Evolutionary conservation across 2,113 vertebrate species (phyloP), one percentile per base, ranked within the genome.

Genomic region (Pluvianellus socialis): DNA sequence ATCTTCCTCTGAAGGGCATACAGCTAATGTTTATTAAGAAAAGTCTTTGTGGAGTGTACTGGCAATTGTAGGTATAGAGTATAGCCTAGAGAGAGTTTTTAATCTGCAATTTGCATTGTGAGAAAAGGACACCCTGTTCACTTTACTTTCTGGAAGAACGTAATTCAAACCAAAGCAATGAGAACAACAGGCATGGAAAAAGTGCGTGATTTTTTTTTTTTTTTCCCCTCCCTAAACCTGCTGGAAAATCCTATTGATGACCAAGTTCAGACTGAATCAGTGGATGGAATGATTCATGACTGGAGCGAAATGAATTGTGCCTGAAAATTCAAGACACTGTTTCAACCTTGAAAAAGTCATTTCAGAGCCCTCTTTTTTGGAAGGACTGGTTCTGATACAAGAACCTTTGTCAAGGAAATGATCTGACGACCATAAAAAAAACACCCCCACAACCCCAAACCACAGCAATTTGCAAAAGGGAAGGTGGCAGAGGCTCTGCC

Each of bases 251-350:
- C 61, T 74, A 13, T 30, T 79, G 77, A 66, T 87, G 91, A 67
- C n/a, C 65, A 88, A 91, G 93, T 91, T 95, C 88, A 94, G 35
- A 62, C 50, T 93, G 94, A 94, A 70, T 87, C 56, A 89, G 62
- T 70, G 47, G 66, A 65, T 67, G 66, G 49, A 80, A 56, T 42
- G 3, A 83, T 86, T 96, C 86, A 59, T 30, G 84, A 79, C 35
- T 71, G 62, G 38, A 93, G 83, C 0, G 0, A 89, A 95, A 92
- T 68, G 72, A 95, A 86, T 83, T 72, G 62, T 71, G 28, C 68
- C 88, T 92, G 58, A 92, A 68, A 91, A 87, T 59, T 75, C 80
- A 65, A 75, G 72, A 32, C 20, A 8, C 53, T 79, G n/a, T 55
- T 91, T 81, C 19, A 15, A 3, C 9, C 1, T 76, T 3, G 2